Base-by-base conservation (phyloP, 2,888 invertebrate species). In the Drosophila recens region DNA sequence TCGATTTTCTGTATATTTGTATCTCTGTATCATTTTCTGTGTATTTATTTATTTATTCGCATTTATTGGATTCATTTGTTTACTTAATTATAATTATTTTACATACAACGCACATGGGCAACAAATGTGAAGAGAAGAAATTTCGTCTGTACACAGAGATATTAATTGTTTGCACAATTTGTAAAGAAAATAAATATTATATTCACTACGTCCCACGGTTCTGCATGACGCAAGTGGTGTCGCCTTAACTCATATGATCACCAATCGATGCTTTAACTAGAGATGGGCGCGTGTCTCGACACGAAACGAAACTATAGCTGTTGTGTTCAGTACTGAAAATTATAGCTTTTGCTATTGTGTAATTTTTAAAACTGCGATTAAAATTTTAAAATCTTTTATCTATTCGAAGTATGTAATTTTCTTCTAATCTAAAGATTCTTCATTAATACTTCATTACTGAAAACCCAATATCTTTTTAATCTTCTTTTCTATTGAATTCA, bases 221-320 rank as follows among this genome's bases (percentile, higher is more conserved):
- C 27, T 42, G 57, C 40, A 59, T 79, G 76, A 77, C 76, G 76
- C 76, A 77, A 61, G 54, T 10, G 48, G 34, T 62, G 49, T 43
- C 62, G 66, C 40, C 40, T 49, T 27, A 43, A n/a, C 66, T 58
- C 40, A 53, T 38, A 52, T 48, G 43, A 77, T 61, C 43, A 61
- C 0, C 15, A 48, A 13, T 36, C 11, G 8, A 6, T 43, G n/a
- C 9, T 5, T 2, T n/a, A 11, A 20, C 15, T 43, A 49, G 36
- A 10, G 75, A 52, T 65, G 79, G 8, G 34, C 20, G 20, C 38
- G 33, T 54, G 43, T 3, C 46, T 27, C 13, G 49, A 27, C 9
- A 23, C 23, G 23, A 23, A 10, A 48, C 10, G 48, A 27, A n/a
- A 8, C 45, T 45, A 23, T 2, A 6, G 38, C 1, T 2, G n/a